Conservation (phyloP, 2,888 invertebrate species). For the Cheilosia urbana region DNA sequence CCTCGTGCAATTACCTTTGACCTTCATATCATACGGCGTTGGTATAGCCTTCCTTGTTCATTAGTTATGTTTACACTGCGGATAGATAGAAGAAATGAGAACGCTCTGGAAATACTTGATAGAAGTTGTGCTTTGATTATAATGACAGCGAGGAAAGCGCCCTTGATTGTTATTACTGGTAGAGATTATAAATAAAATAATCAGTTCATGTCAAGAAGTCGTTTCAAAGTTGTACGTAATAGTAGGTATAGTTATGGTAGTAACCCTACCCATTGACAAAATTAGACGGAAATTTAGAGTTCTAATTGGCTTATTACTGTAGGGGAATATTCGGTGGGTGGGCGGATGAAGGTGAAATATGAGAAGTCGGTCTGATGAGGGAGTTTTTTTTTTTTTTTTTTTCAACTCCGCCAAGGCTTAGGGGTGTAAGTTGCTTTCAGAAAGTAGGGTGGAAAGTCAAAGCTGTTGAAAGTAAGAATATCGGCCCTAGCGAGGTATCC, state of each 20-base stretch:
- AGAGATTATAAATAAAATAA: conserved; percentile 17
- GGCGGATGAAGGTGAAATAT: no score
- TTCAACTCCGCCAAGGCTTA: no score
- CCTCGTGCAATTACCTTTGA: neutral
- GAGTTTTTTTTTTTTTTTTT: no score
- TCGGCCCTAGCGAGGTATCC: no score
- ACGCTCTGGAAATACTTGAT: neutral
- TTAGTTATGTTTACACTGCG: neutral
- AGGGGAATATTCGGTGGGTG: no score
- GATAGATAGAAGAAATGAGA: no score
- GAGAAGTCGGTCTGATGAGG: no score
- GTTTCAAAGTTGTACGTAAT: conserved; percentile 11
- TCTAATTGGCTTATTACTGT: neutral
- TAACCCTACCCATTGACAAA: neutral
- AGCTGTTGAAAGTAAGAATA: no score
- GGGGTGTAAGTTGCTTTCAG: no score
- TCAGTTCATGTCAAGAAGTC: conserved; percentile 43
- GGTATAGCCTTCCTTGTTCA: neutral
- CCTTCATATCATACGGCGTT: neutral
- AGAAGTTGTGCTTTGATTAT: neutral
- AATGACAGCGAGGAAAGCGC: neutral
- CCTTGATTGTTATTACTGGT: conserved; percentile 9
- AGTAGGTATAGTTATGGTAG: neutral
- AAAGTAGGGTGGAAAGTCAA: no score
- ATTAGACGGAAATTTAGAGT: conserved; percentile 3